Percentiles rank a stretch among this genome's conserved stretches.
Evolutionary conservation across 2,888 invertebrate species (phyloP).

Genomic region (Linyphia triangularis): DNA sequence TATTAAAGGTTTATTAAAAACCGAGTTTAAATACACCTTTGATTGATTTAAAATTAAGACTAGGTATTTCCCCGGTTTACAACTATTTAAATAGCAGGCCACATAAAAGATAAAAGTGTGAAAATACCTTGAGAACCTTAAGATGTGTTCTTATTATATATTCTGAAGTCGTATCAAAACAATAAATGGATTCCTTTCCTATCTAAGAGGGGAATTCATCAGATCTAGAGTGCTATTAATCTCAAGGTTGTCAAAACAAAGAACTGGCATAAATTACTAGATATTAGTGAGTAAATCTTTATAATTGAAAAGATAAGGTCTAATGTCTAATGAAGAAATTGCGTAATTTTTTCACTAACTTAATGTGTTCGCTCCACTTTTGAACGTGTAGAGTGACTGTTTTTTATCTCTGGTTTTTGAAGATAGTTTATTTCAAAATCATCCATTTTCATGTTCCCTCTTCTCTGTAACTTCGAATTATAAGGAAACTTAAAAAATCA

Average conservation of each 20-base stretch:
- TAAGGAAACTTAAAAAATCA: too few species aligned
- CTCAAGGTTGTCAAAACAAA: conserved; percentile 15
- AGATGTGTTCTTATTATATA: background rate
- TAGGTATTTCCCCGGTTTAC: too few species aligned
- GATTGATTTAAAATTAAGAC: too few species aligned
- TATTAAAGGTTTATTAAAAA: too few species aligned
- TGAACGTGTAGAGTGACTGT: background rate
- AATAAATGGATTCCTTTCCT: conserved; percentile 19
- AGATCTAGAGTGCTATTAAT: background rate
- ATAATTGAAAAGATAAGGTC: background rate
- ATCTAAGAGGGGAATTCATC: background rate
- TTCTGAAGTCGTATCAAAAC: background rate
- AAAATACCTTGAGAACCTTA: background rate
- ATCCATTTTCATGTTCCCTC: too few species aligned
- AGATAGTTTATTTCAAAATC: too few species aligned
- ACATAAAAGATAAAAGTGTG: too few species aligned
- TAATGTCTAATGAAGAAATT: background rate
- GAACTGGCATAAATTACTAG: conserved; percentile 1
- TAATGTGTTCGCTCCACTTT: background rate
- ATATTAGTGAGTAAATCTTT: conserved; percentile 17
- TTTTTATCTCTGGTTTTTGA: background rate
- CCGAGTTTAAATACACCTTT: too few species aligned
- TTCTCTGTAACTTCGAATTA: too few species aligned
- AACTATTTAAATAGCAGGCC: too few species aligned
- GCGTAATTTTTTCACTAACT: background rate